Base-by-base conservation (phyloP, 1,140 invertebrate genomes). In the Zaprionus capensis region DNA sequence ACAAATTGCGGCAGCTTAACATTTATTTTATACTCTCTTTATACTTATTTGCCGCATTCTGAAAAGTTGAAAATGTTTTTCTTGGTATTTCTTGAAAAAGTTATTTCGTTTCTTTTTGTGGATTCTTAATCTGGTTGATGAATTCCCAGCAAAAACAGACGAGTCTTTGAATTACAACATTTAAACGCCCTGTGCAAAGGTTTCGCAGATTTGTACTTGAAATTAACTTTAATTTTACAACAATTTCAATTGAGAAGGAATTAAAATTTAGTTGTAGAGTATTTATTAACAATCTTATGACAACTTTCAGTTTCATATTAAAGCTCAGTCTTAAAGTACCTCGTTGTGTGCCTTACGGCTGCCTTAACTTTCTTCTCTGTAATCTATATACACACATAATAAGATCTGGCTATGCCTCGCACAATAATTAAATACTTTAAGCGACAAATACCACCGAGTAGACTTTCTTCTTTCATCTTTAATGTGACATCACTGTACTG, bases 1-100 rank as follows among this genome's bases (percentile, higher is more conserved):
- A 76, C 80, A 82, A 82, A 82, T 82, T 82, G 81, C 67, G 71
- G 67, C 64, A 56, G 61, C 41, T 76, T 77, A 68, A 46, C 64
- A 72, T 70, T 82, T 71, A 57, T 63, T 65, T 71, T 64, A 66
- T 57, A 53, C 46, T 1, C 7, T 20, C 11, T 49, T 53, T 53
- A 9, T 65, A 26, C 22, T 15, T 31, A 26, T 76, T 64, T 76
- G 63, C 66, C 44, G 67, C 66, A 71, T 79, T 79, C 71, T 68
- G 58, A 34, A 46, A 58, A 74, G 44, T 26, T 81, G 12, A 7
- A 63, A 74, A 62, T 66, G 51, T 58, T 74, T 70, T 62, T 26
- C 49, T 62, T 65, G 51, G 22, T 26, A 55, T 62, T 62, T 63
- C 28, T 15, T 38, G 12, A 71, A 62, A 62, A 62, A 71, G 56